Evolutionary conservation across 2,113 vertebrate genomes (phyloP).

Genomic region (Gracilinanus agilis): DNA sequence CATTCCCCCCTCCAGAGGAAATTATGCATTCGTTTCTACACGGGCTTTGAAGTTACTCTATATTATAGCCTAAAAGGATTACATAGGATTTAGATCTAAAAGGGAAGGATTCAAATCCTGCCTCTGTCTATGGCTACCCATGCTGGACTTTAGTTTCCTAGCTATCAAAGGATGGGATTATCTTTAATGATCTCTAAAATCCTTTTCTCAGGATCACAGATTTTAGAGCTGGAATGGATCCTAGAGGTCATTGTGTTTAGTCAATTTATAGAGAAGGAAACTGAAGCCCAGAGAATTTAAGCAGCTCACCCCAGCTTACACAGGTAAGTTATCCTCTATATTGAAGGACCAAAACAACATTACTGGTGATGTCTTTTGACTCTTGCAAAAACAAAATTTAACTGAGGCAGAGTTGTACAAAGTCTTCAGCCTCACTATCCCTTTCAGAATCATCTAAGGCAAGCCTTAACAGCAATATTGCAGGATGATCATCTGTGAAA

Average conservation of each 20-base stretch:
- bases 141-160: not conserved
- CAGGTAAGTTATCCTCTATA: too few species aligned
- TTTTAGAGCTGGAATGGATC: not conserved
- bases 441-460: too few species aligned
- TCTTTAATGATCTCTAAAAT: not conserved
- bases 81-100: not conserved
- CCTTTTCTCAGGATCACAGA: not conserved
- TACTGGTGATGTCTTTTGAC: too few species aligned
- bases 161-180: not conserved
- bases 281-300: not conserved
- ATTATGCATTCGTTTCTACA: not conserved
- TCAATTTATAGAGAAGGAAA: not conserved
- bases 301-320: too few species aligned
- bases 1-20: not conserved
- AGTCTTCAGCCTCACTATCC: too few species aligned
- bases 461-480: too few species aligned
- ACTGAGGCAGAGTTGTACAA: too few species aligned
- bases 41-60: not conserved
- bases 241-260: not conserved
- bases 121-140: not conserved
- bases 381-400: too few species aligned
- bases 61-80: constrained; percentile 12
- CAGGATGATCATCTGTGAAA: too few species aligned
- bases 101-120: not conserved
- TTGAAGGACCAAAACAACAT: too few species aligned